Conservation (phyloP, 2,888 invertebrate species). For the Deilephila elpenor region DNA sequence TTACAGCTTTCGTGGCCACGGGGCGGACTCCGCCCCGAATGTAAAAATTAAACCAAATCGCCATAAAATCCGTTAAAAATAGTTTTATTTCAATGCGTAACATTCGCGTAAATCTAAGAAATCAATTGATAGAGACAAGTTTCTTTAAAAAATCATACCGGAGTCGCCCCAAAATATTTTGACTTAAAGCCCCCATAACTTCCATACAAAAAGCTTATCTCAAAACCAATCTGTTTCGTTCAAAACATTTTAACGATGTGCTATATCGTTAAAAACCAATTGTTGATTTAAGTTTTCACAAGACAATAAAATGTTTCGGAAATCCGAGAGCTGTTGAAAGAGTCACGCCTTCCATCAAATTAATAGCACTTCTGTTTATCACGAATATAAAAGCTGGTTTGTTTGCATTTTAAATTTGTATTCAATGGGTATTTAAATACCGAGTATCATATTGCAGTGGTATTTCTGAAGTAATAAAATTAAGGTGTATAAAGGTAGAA, state of each 20-base stretch:
- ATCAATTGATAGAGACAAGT: too few relatives aligned
- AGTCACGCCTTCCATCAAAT: neutral
- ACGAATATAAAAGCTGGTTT: neutral
- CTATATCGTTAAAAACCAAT: neutral
- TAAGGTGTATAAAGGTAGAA: neutral
- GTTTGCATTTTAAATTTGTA: slow-evolving; percentile 9
- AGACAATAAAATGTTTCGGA: slow-evolving; percentile 10
- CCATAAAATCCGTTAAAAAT: too few relatives aligned
- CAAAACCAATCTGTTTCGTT: neutral
- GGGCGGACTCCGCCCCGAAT: too few relatives aligned
- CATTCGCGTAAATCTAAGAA: too few relatives aligned
- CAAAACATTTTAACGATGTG: slow-evolving; percentile 3
- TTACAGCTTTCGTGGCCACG: too few relatives aligned
- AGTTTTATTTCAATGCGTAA: too few relatives aligned
- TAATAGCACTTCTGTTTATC: slow-evolving; percentile 11
- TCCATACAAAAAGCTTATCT: neutral
- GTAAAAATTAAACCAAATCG: too few relatives aligned
- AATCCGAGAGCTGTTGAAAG: neutral
- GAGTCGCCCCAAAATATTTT: too few relatives aligned
- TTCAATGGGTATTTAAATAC: slow-evolving; percentile 12
- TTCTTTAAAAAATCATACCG: too few relatives aligned
- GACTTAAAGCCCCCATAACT: neutral
- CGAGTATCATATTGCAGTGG: neutral
- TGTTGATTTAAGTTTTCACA: slow-evolving; percentile 5
- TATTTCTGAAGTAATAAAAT: neutral